Conservation (phyloP, 2,113 vertebrate species). For the Sarotherodon lohbergeri region DNA sequence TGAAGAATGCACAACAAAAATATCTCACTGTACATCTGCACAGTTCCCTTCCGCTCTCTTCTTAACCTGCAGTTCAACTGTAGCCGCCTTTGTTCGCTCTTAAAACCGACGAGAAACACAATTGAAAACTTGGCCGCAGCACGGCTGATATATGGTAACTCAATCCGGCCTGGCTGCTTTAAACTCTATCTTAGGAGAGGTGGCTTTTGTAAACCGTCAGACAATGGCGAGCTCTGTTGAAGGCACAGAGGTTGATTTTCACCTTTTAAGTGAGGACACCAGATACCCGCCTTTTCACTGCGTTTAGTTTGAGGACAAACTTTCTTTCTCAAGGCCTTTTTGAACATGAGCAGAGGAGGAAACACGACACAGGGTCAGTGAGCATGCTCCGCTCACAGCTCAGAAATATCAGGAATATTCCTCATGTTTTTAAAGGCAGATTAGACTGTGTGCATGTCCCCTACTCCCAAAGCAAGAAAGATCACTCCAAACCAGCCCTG, state of each 20-base stretch:
- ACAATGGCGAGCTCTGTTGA: constrained; percentile 70
- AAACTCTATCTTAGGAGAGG: constrained; percentile 62
- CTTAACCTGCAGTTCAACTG: constrained; percentile 54
- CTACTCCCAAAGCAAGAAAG: background rate
- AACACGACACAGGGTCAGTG: constrained; percentile 25
- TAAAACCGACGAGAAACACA: constrained; percentile 57
- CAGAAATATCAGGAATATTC: background rate
- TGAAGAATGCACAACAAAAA: constrained; percentile 56
- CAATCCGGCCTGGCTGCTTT: constrained; percentile 61
- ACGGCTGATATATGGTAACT: constrained; percentile 62
- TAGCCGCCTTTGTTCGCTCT: constrained; percentile 64
- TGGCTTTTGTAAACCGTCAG: constrained; percentile 54
- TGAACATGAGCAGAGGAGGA: constrained; percentile 27
- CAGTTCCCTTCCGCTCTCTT: constrained; percentile 35
- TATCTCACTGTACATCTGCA: constrained; percentile 60
- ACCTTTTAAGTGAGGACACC: constrained; percentile 65
- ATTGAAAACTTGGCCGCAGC: constrained; percentile 65
- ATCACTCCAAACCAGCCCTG: background rate
- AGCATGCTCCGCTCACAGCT: background rate
- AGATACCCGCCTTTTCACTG: constrained; percentile 57
- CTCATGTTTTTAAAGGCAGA: background rate
- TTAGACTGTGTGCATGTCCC: background rate
- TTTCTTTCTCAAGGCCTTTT: constrained; percentile 41
- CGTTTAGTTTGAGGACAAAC: constrained; percentile 40
- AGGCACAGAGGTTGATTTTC: constrained; percentile 56